phyloP scores from a whole-genome alignment of 2,797 vertebrate genomes.

The Prunella strophiata region DNA sequence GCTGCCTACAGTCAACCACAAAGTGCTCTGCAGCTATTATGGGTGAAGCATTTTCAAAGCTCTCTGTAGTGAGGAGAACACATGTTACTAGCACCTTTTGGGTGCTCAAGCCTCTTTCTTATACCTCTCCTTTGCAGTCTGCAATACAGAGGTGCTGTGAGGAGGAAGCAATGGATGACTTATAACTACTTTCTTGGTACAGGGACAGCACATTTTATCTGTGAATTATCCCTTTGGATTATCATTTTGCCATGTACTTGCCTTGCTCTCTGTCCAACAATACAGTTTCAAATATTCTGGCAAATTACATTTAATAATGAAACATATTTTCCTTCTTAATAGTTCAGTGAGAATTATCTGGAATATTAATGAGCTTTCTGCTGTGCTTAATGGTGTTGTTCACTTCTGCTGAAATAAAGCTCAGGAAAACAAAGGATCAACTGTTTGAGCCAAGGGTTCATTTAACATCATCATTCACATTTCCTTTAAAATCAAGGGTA shows the following conservation, averaged over 20 bases:
- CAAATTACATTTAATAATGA: neutral
- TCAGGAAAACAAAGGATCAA: neutral
- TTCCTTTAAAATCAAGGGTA: neutral
- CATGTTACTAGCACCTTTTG: fast-evolving
- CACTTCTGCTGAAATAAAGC: neutral
- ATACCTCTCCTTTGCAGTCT: neutral
- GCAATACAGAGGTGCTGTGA: neutral
- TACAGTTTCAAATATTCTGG: neutral
- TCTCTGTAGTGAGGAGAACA: neutral
- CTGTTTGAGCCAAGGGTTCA: neutral
- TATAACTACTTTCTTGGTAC: neutral
- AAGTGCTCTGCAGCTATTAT: neutral
- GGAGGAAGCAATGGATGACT: neutral
- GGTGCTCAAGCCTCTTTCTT: neutral
- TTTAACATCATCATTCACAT: neutral
- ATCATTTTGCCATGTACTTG: neutral
- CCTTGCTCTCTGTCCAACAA: neutral
- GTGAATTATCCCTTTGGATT: neutral
- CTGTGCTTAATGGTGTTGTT: neutral
- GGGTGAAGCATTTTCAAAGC: neutral
- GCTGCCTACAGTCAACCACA: neutral
- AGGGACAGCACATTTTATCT: neutral
- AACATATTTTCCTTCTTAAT: neutral
- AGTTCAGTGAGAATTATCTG: neutral
- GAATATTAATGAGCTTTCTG: neutral